phyloP scores from a whole-genome alignment of 2,888 invertebrate genomes.

The Tholera decimalis region DNA sequence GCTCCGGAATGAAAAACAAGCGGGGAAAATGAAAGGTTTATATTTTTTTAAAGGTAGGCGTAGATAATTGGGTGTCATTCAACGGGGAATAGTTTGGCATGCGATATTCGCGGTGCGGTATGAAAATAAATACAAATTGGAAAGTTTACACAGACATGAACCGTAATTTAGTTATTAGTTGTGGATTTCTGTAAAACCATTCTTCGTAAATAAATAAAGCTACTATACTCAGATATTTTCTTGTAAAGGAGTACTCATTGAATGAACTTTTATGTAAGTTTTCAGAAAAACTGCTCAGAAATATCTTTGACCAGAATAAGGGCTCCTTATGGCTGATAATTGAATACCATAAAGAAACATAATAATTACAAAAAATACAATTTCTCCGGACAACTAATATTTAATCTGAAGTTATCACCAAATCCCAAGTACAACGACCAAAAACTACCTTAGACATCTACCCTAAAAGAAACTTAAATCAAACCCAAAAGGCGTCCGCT shows the following conservation, averaged over 20 bases:
- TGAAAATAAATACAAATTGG: constrained; percentile 45
- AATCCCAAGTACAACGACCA: background rate
- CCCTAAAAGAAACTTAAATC: constrained; percentile 36
- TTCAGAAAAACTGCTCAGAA: background rate
- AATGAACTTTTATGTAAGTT: background rate
- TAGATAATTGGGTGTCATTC: constrained; percentile 53
- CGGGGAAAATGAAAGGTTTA: constrained; percentile 27
- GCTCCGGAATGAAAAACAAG: constrained; percentile 7
- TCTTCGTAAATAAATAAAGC: background rate
- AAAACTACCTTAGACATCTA: background rate
- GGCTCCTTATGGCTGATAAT: background rate
- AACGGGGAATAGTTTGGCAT: constrained; percentile 45
- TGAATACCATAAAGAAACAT: background rate
- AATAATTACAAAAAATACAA: background rate
- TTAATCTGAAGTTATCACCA: background rate
- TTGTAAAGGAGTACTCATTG: background rate
- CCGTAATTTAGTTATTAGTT: constrained; percentile 18
- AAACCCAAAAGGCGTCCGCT: constrained; percentile 36
- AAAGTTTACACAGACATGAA: constrained; percentile 27
- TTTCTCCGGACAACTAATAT: background rate
- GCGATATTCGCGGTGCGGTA: constrained; percentile 28
- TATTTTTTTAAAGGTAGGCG: constrained; percentile 30
- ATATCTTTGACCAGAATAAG: background rate
- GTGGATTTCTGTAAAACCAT: background rate
- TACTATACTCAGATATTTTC: background rate